Evolutionary conservation across 1,140 invertebrate species (phyloP).

Genomic region (Carcinoscorpius rotundicauda): DNA sequence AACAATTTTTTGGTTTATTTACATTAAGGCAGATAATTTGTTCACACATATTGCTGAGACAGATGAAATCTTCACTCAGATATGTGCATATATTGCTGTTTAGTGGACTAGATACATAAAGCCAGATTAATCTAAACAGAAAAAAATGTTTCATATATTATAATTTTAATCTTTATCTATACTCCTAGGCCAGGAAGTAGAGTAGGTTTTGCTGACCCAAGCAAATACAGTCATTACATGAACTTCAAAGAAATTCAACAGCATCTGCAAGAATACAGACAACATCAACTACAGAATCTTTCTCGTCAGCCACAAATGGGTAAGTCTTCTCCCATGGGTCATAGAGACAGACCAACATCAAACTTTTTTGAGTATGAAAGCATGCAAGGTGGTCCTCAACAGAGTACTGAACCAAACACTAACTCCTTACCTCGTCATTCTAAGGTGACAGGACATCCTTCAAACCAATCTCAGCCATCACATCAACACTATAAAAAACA

Average conservation of each 20-base stretch:
- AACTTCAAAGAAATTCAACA: slow-evolving; percentile 74
- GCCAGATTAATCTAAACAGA: no score
- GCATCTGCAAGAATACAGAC: slow-evolving; percentile 41
- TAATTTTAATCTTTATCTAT: no score
- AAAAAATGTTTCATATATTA: no score
- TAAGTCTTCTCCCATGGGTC: background rate
- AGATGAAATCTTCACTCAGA: no score
- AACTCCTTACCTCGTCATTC: background rate
- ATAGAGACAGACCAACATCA: background rate
- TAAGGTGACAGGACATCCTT: no score
- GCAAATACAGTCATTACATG: slow-evolving; percentile 60
- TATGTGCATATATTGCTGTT: no score
- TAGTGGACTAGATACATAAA: no score
- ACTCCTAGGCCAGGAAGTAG: slow-evolving; percentile 38
- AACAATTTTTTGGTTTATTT: no score
- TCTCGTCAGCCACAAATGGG: background rate
- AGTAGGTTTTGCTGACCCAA: slow-evolving; percentile 35
- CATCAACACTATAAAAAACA: no score
- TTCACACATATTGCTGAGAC: no score
- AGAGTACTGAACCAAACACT: background rate
- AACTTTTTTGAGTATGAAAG: slow-evolving; percentile 1
- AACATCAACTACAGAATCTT: slow-evolving; percentile 1
- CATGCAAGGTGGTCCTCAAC: background rate
- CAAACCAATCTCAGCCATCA: no score
- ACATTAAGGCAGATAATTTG: no score